Evolutionary conservation across 2,113 vertebrate genomes (phyloP).

Genomic region (Polypterus bichir): DNA sequence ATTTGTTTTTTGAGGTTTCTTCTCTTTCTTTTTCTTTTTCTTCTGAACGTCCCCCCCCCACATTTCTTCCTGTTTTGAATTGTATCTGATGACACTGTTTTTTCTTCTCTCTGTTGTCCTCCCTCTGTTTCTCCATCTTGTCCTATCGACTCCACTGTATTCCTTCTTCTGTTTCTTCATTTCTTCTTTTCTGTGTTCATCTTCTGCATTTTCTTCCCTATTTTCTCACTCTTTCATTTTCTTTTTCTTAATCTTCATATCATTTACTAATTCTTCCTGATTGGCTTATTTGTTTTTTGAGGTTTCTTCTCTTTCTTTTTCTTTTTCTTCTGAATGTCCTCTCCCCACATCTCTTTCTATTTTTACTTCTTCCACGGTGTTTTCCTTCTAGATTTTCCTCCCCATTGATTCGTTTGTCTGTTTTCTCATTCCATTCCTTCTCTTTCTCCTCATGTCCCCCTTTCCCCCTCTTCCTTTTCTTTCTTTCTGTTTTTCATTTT

Average conservation of each 20-base stretch:
- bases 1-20: too few species aligned
- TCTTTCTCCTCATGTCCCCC: neutral
- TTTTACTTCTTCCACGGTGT: neutral
- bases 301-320: too few species aligned
- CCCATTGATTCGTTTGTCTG: constrained; percentile 19
- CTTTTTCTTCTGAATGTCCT: too few species aligned
- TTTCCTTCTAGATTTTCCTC: constrained; percentile 33
- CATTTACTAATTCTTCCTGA: too few species aligned
- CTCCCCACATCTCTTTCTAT: too few species aligned
- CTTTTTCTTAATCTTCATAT: too few species aligned
- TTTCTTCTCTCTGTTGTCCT: too few species aligned
- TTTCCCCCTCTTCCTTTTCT: neutral
- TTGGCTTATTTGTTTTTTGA: too few species aligned
- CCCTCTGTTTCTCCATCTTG: too few species aligned
- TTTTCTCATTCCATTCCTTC: neutral
- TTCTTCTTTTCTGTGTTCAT: constrained; percentile 21
- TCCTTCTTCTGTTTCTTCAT: constrained; percentile 34
- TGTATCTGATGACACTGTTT: too few species aligned
- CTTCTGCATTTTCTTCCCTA: neutral
- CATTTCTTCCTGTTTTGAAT: neutral
- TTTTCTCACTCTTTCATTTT: neutral
- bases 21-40: constrained; percentile 1
- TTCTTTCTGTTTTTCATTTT: too few species aligned
- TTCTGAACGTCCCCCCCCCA: constrained; percentile 4
- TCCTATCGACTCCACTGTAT: neutral